Conservation (phyloP, 2,888 invertebrate species). For the Macroteleia sp. region DNA sequence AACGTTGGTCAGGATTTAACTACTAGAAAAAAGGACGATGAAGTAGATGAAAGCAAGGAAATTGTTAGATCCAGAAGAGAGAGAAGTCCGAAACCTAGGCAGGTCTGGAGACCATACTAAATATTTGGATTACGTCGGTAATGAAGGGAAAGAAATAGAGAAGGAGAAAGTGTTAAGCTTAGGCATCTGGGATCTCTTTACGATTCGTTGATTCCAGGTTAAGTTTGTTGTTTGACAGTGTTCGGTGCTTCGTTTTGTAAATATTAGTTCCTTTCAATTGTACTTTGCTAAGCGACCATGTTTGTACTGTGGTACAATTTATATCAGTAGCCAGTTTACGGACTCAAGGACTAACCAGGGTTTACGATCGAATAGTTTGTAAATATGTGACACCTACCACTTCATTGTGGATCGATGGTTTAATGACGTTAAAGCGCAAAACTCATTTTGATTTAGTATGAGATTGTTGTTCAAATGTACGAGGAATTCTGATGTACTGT, state of each 20-base stretch:
- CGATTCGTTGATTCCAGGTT: slow-evolving; percentile 16
- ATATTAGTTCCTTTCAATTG: slow-evolving; percentile 48
- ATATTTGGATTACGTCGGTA: neutral
- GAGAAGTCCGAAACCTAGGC: slow-evolving; percentile 80
- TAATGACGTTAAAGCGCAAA: slow-evolving; percentile 34
- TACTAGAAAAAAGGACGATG: slow-evolving; percentile 76
- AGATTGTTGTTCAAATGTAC: slow-evolving; percentile 52
- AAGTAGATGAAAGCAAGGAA: slow-evolving; percentile 74
- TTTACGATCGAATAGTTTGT: slow-evolving; percentile 78
- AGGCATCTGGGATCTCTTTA: slow-evolving; percentile 6
- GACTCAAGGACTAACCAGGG: slow-evolving; percentile 84
- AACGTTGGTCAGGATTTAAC: slow-evolving; percentile 81
- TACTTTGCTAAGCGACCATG: slow-evolving; percentile 26
- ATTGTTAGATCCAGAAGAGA: slow-evolving; percentile 76
- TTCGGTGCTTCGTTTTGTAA: slow-evolving; percentile 50
- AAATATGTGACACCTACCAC: slow-evolving; percentile 68
- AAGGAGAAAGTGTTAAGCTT: neutral
- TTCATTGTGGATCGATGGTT: slow-evolving; percentile 37
- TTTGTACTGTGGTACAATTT: slow-evolving; percentile 51
- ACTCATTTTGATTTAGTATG: slow-evolving; percentile 25
- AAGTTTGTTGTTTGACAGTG: slow-evolving; percentile 31
- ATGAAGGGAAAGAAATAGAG: neutral
- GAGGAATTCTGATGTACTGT: slow-evolving; percentile 34
- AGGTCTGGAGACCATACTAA: slow-evolving; percentile 82
- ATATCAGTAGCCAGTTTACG: slow-evolving; percentile 62